phyloP scores from a whole-genome alignment of 2,113 vertebrate species.

The Vulpes vulpes region DNA sequence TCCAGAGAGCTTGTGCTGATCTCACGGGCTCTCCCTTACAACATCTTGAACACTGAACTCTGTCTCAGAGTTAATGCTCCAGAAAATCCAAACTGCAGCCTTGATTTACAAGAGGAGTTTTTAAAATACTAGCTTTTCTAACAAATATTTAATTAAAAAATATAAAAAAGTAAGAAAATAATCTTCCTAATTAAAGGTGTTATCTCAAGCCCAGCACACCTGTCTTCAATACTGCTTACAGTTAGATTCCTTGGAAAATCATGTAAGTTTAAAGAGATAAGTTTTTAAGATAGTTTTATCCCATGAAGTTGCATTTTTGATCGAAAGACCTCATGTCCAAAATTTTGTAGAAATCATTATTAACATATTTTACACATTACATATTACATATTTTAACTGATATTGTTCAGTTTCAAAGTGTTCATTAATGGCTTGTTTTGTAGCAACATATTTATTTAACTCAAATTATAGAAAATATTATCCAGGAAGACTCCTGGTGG shows the following conservation, averaged over 20 bases:
- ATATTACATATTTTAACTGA: background rate
- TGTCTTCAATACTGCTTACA: background rate
- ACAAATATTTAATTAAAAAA: background rate
- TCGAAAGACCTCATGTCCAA: background rate
- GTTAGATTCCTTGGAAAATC: background rate
- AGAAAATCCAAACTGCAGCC: background rate
- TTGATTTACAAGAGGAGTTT: background rate
- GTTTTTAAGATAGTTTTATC: background rate
- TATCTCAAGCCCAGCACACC: background rate
- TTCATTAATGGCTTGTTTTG: background rate
- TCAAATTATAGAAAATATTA: background rate
- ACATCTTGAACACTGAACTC: background rate
- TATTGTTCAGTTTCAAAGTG: background rate
- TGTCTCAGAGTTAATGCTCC: background rate
- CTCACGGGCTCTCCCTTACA: accelerated
- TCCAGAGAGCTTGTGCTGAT: background rate
- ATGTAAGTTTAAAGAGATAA: background rate
- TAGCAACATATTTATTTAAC: background rate
- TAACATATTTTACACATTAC: background rate
- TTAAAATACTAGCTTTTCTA: background rate
- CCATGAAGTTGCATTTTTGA: background rate
- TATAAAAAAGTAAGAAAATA: too few species aligned
- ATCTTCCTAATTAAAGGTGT: background rate
- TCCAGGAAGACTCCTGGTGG: too few species aligned
- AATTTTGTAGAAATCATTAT: background rate